These are phyloP conservation scores for Listrodromus nycthemerus DNA, from an alignment of 2,888 invertebrate genomes.

Conservation along the genomic window DNA sequence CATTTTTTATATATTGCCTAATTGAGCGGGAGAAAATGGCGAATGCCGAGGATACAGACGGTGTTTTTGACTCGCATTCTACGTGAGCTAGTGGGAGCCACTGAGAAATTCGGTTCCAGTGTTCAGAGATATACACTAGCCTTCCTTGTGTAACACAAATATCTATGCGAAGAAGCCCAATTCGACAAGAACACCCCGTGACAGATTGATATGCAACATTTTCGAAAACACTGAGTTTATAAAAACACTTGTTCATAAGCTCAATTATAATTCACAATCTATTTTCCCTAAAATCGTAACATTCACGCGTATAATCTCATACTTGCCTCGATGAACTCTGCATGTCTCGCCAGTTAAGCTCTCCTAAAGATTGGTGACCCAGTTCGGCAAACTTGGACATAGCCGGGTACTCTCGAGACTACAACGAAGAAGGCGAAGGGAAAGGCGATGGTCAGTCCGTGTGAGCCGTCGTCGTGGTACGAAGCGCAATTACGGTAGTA, in stretches of 20 bases:
- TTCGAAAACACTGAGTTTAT: too few species aligned
- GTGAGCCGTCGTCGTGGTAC: conserved; percentile 48
- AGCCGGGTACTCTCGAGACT: conserved; percentile 43
- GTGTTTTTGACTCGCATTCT: not conserved
- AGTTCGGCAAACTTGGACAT: conserved; percentile 62
- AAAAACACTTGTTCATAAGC: too few species aligned
- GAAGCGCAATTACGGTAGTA: conserved; percentile 66
- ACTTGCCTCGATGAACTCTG: not conserved
- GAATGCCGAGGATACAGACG: not conserved
- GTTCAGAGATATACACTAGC: too few species aligned
- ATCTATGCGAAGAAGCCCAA: too few species aligned
- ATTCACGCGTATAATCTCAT: conserved; percentile 1
- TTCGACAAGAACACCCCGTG: too few species aligned
- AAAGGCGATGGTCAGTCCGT: conserved; percentile 38
- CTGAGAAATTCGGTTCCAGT: too few species aligned
- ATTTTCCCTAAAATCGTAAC: not conserved
- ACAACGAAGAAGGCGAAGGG: conserved; percentile 12
- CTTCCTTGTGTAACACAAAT: too few species aligned
- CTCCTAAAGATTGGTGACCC: conserved; percentile 51
- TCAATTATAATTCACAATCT: not conserved
- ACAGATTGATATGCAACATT: too few species aligned
- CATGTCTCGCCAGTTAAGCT: conserved; percentile 1
- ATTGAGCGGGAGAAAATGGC: not conserved
- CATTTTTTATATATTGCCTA: not conserved
- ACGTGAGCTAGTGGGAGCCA: too few species aligned